Evolutionary conservation across 2,113 vertebrate species (phyloP).

Genomic region (Campylomormyrus tamandua): DNA sequence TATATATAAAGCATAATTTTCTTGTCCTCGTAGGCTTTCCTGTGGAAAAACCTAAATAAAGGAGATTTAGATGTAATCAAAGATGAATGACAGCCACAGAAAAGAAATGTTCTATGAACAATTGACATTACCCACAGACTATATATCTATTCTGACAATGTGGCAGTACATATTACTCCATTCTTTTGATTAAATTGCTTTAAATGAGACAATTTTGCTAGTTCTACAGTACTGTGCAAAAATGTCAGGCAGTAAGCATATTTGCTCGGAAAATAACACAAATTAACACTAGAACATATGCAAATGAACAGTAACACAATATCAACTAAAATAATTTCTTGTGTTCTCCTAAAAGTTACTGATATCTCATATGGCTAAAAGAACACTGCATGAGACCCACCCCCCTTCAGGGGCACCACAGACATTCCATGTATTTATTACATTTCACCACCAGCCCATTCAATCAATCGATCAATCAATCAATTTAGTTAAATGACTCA

Average conservation of each 20-base stretch:
- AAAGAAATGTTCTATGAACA: background rate
- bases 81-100: background rate
- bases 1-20: background rate
- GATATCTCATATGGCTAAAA: background rate
- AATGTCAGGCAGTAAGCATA: background rate
- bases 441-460: background rate
- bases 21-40: background rate
- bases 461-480: background rate
- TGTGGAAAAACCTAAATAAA: background rate
- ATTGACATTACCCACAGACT: background rate
- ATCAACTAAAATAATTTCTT: background rate
- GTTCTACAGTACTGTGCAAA: background rate
- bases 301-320: background rate
- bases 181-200: background rate
- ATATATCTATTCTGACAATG: background rate
- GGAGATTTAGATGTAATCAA: background rate
- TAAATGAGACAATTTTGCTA: background rate
- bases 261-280: background rate
- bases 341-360: background rate
- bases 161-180: background rate
- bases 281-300: background rate
- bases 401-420: background rate
- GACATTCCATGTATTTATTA: background rate
- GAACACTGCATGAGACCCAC: background rate
- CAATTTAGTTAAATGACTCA: background rate